Conservation (phyloP, 1,140 invertebrate species). For the Microplitis demolitor region DNA sequence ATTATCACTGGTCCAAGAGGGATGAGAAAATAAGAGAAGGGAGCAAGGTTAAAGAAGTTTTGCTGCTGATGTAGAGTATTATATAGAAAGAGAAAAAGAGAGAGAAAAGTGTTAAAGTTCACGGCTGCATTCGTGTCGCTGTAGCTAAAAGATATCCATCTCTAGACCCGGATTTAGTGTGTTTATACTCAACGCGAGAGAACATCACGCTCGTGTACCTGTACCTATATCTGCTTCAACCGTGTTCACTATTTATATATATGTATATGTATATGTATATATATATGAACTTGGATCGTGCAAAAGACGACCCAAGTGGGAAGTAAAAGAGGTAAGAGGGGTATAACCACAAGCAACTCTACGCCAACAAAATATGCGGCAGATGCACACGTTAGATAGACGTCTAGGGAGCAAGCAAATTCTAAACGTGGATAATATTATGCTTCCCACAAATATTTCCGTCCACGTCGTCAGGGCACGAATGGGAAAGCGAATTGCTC, state of each 20-base stretch:
- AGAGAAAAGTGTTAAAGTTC: slow-evolving; percentile 31
- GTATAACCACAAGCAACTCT: slow-evolving; percentile 14
- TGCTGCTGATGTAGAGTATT: no score
- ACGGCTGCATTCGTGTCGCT: slow-evolving; percentile 36
- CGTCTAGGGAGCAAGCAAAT: slow-evolving; percentile 24
- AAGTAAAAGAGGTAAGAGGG: slow-evolving; percentile 10
- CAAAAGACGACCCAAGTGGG: neutral
- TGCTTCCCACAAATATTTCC: slow-evolving; percentile 31
- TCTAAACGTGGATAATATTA: slow-evolving; percentile 29
- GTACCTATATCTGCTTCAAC: neutral
- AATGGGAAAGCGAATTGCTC: neutral
- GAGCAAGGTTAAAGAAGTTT: neutral
- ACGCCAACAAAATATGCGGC: slow-evolving; percentile 27
- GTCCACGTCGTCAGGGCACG: neutral
- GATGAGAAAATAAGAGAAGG: slow-evolving; percentile 10
- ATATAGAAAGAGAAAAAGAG: neutral
- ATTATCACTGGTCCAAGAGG: slow-evolving; percentile 20
- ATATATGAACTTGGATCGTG: neutral
- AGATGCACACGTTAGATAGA: slow-evolving; percentile 32
- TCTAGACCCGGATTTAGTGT: slow-evolving; percentile 27
- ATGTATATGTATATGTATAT: neutral
- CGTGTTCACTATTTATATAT: neutral
- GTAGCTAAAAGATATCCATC: slow-evolving; percentile 32
- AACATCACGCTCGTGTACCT: neutral
- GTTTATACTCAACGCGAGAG: slow-evolving; percentile 12